Evolutionary conservation across 2,113 vertebrate genomes (phyloP).

Genomic region (Seriola aureovittata): DNA sequence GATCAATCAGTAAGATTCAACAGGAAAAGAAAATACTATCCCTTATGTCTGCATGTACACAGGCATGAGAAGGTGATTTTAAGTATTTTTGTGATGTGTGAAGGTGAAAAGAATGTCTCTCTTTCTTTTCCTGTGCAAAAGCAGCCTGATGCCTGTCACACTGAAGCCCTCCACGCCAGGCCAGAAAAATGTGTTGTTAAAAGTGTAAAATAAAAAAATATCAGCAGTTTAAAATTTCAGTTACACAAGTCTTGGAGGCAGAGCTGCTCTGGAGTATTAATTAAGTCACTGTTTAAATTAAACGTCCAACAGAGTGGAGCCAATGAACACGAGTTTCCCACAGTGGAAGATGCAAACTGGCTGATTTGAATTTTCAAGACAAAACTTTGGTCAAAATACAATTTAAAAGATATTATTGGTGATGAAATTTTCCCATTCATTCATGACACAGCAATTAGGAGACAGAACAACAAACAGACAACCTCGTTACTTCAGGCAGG

Average conservation of each 20-base stretch:
- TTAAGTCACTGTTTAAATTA: neutral
- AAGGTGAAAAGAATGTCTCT: neutral
- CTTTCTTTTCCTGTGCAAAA: neutral
- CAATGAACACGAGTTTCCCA: neutral
- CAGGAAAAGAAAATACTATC: neutral
- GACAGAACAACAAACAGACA: neutral
- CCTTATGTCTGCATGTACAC: neutral
- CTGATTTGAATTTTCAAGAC: neutral
- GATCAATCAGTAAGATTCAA: slow-evolving; percentile 12
- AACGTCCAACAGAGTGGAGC: slow-evolving; percentile 19
- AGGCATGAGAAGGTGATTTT: neutral
- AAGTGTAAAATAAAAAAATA: neutral
- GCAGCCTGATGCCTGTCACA: neutral
- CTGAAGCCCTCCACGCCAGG: neutral
- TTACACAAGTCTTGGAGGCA: neutral
- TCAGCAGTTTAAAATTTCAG: neutral
- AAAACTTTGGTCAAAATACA: neutral
- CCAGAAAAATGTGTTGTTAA: slow-evolving; percentile 2
- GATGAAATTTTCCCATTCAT: neutral
- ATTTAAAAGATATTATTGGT: neutral
- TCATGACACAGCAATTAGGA: neutral
- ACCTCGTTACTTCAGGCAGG: neutral
- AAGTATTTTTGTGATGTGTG: neutral
- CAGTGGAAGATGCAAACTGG: neutral
- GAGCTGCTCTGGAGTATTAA: neutral